Evolutionary conservation across 1,140 invertebrate species (phyloP).

Genomic region (Trissolcus basalis): DNA sequence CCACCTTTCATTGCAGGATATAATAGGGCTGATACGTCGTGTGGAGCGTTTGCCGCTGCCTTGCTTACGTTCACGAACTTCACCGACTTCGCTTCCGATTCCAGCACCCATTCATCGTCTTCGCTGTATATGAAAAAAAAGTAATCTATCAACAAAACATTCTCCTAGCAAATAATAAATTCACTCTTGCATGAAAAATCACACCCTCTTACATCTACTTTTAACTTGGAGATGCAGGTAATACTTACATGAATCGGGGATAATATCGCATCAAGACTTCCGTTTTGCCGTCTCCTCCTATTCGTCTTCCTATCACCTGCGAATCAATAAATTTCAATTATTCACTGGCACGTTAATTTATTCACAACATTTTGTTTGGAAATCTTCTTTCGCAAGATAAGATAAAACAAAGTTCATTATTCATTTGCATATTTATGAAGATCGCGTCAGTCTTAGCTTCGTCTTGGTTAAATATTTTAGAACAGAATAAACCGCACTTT

Average conservation of each 20-base stretch:
- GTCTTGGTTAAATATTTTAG: no score
- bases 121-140: no score
- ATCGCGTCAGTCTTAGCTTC: no score
- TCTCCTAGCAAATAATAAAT: no score
- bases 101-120: slow-evolving; percentile 80
- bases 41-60: slow-evolving; percentile 69
- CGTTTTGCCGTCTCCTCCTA: slow-evolving; percentile 78
- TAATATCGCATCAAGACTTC: slow-evolving; percentile 82
- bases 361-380: not conserved
- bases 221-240: no score
- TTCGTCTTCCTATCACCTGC: slow-evolving; percentile 80
- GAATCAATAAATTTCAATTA: slow-evolving; percentile 43
- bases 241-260: slow-evolving; percentile 82
- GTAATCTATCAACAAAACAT: no score
- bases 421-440: no score
- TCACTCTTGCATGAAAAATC: no score
- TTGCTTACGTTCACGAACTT: slow-evolving; percentile 77
- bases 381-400: not conserved
- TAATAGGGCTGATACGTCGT: slow-evolving; percentile 66
- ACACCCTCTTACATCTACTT: no score
- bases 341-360: slow-evolving; percentile 7
- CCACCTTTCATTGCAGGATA: slow-evolving; percentile 67
- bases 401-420: no score
- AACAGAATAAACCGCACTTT: no score
- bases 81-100: slow-evolving; percentile 77